A percentile compares a stretch with the other conserved stretches of the same genome.
These are phyloP conservation scores for Myzus persicae DNA, from an alignment of 1,140 invertebrate genomes.

Conservation along the genomic window DNA sequence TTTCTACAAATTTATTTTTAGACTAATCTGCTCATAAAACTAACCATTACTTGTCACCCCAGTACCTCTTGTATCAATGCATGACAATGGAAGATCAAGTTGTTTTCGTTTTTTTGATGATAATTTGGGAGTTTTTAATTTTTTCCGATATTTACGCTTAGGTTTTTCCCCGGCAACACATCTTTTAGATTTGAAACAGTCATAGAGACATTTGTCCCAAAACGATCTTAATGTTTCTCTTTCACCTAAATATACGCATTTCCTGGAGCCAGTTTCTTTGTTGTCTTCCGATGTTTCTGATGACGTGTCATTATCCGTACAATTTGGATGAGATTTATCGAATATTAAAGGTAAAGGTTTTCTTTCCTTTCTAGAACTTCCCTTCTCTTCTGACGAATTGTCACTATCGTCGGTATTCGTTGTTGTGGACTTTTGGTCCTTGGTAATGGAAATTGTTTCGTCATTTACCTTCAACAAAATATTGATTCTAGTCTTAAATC, in stretches of 20 bases:
- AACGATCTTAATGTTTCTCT: slow-evolving; percentile 40
- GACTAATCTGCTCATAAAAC: neutral
- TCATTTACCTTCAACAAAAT: neutral
- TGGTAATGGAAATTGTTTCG: neutral
- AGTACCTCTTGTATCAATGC: slow-evolving; percentile 35
- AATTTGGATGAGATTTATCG: neutral
- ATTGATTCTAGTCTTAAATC: neutral
- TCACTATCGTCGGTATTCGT: slow-evolving; percentile 36
- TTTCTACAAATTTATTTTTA: neutral
- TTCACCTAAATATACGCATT: slow-evolving; percentile 46
- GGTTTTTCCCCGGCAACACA: slow-evolving; percentile 46
- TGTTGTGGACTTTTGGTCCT: neutral
- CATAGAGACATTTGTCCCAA: slow-evolving; percentile 53
- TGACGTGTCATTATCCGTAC: slow-evolving; percentile 4
- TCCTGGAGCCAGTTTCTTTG: neutral
- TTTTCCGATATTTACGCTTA: slow-evolving; percentile 48
- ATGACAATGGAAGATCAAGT: neutral
- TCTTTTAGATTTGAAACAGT: slow-evolving; percentile 53
- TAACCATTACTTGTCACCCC: neutral
- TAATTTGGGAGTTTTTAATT: neutral
- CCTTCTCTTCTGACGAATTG: slow-evolving; percentile 43
- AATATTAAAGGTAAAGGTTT: slow-evolving; percentile 51
- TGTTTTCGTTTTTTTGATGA: slow-evolving; percentile 35
- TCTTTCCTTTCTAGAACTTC: neutral
- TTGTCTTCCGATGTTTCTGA: slow-evolving; percentile 14